phyloP scores from a whole-genome alignment of 2,888 invertebrate genomes.

The Ophion ventricosus region DNA sequence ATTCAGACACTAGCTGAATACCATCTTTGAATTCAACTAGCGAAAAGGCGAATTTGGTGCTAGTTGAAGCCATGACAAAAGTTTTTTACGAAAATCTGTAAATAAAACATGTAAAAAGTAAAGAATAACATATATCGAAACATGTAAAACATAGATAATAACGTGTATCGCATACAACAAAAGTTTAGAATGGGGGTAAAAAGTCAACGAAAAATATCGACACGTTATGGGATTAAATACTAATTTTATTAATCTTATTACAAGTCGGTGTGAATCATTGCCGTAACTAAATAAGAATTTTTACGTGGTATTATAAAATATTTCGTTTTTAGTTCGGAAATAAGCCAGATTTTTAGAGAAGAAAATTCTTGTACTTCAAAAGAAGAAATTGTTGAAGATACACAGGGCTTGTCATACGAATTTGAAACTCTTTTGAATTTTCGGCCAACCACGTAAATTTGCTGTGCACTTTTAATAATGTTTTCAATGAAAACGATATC shows the following conservation, averaged over 20 bases:
- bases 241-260: no score
- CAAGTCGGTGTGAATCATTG: slow-evolving; percentile 26
- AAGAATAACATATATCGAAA: no score
- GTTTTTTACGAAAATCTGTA: no score
- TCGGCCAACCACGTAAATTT: slow-evolving; percentile 23
- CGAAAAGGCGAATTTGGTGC: no score
- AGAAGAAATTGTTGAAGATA: slow-evolving; percentile 25
- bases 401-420: slow-evolving; percentile 21
- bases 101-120: no score
- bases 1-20: slow-evolving; percentile 23
- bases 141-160: no score
- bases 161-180: no score
- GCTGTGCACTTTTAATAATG: slow-evolving; percentile 20
- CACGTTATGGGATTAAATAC: no score
- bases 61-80: no score
- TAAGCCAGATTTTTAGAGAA: slow-evolving; percentile 20
- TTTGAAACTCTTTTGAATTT: slow-evolving; percentile 22
- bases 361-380: slow-evolving; percentile 27
- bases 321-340: slow-evolving; percentile 23
- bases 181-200: no score
- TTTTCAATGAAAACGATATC: slow-evolving; percentile 27
- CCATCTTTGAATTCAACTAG: no score
- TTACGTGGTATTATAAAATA: slow-evolving; percentile 27
- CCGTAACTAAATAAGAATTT: slow-evolving; percentile 25
- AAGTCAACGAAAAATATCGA: no score